Evolutionary conservation across 2,113 vertebrate genomes (phyloP).

Genomic region (Syrrhaptes paradoxus): DNA sequence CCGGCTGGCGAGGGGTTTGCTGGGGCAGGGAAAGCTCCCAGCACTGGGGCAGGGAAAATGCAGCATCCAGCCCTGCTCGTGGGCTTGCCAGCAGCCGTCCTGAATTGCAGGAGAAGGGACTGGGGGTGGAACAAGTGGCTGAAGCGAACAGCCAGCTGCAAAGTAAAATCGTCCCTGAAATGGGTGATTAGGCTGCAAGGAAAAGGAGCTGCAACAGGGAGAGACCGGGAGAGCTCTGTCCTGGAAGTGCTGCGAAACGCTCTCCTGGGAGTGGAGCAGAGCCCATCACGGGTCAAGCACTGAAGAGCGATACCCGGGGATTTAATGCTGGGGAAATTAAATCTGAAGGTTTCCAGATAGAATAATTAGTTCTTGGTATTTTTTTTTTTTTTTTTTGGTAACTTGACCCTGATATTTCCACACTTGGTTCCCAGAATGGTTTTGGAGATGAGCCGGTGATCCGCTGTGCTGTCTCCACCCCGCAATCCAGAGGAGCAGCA

Average conservation of each 20-base stretch:
- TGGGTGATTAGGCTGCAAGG: rapidly evolving
- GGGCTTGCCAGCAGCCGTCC: neutral
- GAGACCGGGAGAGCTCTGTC: neutral
- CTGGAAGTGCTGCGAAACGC: rapidly evolving
- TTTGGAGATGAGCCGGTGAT: neutral
- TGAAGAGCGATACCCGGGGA: rapidly evolving
- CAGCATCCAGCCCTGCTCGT: neutral
- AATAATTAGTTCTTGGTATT: neutral
- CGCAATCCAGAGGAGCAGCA: neutral
- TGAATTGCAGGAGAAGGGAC: rapidly evolving
- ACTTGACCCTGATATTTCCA: neutral
- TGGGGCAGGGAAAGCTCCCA: rapidly evolving
- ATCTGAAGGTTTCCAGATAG: neutral
- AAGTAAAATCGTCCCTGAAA: neutral
- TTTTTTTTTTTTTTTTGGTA: neutral
- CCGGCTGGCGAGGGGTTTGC: too few species aligned
- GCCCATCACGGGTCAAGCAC: neutral
- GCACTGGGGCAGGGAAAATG: rapidly evolving
- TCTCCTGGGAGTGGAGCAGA: neutral
- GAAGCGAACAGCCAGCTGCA: rapidly evolving
- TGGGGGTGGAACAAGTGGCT: neutral
- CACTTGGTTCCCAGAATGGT: neutral
- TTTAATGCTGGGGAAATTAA: neutral
- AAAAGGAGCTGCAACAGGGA: neutral
- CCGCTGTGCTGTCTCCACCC: neutral